Conservation (phyloP, 1,140 invertebrate genomes). For the Drusus annulatus region DNA sequence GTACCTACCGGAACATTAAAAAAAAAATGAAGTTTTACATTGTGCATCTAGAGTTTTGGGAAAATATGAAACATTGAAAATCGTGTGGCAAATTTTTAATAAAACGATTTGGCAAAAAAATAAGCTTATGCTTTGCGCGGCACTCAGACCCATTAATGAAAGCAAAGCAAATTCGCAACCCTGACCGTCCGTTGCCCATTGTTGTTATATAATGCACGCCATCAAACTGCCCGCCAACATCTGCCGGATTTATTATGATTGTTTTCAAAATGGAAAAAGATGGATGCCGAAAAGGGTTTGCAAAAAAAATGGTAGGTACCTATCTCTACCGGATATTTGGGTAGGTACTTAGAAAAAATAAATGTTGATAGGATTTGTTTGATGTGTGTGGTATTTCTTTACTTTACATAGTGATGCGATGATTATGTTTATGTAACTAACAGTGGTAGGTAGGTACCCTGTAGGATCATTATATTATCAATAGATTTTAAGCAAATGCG, state of each 20-base stretch:
- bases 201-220: not conserved
- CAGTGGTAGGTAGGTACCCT: no score
- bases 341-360: not conserved
- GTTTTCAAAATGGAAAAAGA: conserved; percentile 50
- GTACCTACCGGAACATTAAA: no score
- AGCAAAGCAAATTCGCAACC: conserved; percentile 43
- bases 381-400: not conserved
- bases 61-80: no score
- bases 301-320: conserved; percentile 24
- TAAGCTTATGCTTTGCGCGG: no score
- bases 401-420: no score
- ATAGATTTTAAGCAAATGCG: no score
- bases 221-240: conserved; percentile 37
- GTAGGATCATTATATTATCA: no score
- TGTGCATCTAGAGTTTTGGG: no score
- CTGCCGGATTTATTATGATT: conserved; percentile 49
- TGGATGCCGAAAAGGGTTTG: conserved; percentile 41
- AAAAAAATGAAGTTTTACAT: no score
- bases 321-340: conserved; percentile 8
- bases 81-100: no score
- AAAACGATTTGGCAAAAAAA: no score
- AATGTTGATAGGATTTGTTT: not conserved
- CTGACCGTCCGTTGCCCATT: not conserved
- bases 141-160: conserved; percentile 8
- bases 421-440: no score